A percentile compares a stretch with the other conserved stretches of the same genome.
Evolutionary conservation across 2,113 vertebrate genomes (phyloP).

Genomic region (Hypanus sabinus): DNA sequence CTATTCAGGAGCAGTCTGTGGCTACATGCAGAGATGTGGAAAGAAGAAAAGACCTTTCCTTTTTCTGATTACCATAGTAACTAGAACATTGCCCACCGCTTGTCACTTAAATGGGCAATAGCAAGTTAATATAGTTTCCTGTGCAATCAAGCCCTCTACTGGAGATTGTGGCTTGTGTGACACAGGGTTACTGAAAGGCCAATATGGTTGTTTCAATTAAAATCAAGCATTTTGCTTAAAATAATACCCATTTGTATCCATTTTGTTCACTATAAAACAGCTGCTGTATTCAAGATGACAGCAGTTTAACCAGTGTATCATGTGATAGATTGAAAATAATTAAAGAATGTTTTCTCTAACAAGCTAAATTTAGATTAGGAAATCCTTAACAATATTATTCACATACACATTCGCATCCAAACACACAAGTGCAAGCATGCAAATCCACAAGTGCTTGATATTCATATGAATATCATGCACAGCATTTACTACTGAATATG

Average conservation of each 20-base stretch:
- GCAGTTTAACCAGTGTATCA: slow-evolving; percentile 57
- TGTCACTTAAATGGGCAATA: slow-evolving; percentile 52
- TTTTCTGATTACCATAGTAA: slow-evolving; percentile 93
- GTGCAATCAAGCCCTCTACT: slow-evolving; percentile 77
- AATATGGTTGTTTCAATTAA: slow-evolving; percentile 71
- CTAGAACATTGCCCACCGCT: slow-evolving; percentile 80
- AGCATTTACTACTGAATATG: not conserved
- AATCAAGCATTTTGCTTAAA: slow-evolving; percentile 79
- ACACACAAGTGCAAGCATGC: too few species aligned
- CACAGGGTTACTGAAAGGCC: slow-evolving; percentile 73
- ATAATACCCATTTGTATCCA: slow-evolving; percentile 88
- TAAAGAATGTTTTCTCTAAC: not conserved
- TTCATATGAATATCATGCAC: not conserved
- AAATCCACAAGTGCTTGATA: not conserved
- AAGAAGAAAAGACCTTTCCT: slow-evolving; percentile 78
- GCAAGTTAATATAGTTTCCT: slow-evolving; percentile 65
- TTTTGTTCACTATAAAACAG: slow-evolving; percentile 82
- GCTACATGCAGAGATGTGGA: slow-evolving; percentile 85
- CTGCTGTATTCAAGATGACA: slow-evolving; percentile 63
- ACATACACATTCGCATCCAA: not conserved
- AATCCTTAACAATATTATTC: not conserved
- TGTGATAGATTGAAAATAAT: slow-evolving; percentile 53
- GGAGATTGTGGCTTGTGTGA: slow-evolving; percentile 72
- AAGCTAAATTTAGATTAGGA: not conserved
- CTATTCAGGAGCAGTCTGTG: slow-evolving; percentile 91